Conservation (phyloP, 2,113 vertebrate species). For the Oreochromis tanganicae region DNA sequence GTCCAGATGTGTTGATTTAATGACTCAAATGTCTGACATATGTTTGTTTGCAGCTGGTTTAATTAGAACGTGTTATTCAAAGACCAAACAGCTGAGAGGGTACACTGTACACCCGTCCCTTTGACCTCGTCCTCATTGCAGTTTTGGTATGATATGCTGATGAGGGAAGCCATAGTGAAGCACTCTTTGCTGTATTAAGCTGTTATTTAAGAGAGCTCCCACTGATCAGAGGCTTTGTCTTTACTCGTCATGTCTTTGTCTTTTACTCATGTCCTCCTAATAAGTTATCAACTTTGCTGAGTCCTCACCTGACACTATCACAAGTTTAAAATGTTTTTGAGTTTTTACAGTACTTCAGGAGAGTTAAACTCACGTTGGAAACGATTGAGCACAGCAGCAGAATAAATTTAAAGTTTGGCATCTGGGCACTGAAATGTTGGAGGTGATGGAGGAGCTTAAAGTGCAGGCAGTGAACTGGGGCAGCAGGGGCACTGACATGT, state of each 20-base stretch:
- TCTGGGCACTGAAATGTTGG: not conserved
- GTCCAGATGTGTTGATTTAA: not conserved
- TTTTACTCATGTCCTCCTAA: not conserved
- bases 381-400: not conserved
- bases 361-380: not conserved
- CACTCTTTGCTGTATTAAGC: not conserved
- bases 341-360: not conserved
- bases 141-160: not conserved
- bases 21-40: not conserved
- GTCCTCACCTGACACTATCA: fast-evolving
- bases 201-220: not conserved
- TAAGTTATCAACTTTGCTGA: not conserved
- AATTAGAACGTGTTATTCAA: not conserved
- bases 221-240: not conserved
- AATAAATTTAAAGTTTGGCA: not conserved
- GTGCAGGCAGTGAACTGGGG: not conserved
- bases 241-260: not conserved
- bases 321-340: not conserved
- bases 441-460: not conserved
- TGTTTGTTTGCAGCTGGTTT: not conserved
- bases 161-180: not conserved
- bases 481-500: not conserved
- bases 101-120: not conserved
- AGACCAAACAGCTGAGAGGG: not conserved
- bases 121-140: not conserved